Percentiles rank a stretch among this genome's conserved stretches.
phyloP scores from a whole-genome alignment of 2,888 invertebrate species.

The Exephanes ischioxanthus region DNA sequence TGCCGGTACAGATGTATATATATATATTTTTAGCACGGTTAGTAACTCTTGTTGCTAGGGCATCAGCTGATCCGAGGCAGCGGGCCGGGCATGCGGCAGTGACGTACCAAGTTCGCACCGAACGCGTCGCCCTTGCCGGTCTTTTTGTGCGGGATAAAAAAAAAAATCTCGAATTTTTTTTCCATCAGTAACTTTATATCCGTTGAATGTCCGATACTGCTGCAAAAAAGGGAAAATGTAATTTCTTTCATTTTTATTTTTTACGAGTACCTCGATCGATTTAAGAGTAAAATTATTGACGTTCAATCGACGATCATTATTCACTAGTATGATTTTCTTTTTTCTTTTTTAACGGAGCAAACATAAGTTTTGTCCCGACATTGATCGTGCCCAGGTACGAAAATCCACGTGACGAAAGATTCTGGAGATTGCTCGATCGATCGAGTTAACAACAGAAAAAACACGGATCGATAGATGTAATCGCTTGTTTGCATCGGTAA shows the following conservation, averaged over 20 bases:
- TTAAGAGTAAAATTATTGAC: too few relatives aligned
- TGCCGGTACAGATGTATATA: constrained; percentile 21
- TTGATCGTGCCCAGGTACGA: not conserved
- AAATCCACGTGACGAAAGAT: not conserved
- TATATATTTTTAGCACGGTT: constrained; percentile 78
- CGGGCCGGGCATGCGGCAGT: constrained; percentile 68
- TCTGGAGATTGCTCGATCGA: not conserved
- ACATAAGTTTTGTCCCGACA: not conserved
- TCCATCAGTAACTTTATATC: too few relatives aligned
- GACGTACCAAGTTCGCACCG: constrained; percentile 62
- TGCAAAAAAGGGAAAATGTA: too few relatives aligned
- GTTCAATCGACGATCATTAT: not conserved
- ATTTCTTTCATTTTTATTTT: too few relatives aligned
- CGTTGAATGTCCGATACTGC: too few relatives aligned
- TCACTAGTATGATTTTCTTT: not conserved
- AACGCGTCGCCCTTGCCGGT: constrained; percentile 67
- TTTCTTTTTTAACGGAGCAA: not conserved
- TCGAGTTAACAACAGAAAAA: not conserved
- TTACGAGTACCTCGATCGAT: too few relatives aligned
- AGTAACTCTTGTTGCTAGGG: constrained; percentile 83
- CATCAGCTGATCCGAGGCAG: constrained; percentile 83
- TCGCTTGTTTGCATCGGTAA: not conserved
- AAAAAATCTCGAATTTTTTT: too few relatives aligned
- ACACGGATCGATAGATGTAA: not conserved
- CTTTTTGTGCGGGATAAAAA: constrained; percentile 32